Percentiles rank a stretch among this genome's conserved stretches.
phyloP scores from a whole-genome alignment of 1,140 invertebrate species.

The Bombus affinis region DNA sequence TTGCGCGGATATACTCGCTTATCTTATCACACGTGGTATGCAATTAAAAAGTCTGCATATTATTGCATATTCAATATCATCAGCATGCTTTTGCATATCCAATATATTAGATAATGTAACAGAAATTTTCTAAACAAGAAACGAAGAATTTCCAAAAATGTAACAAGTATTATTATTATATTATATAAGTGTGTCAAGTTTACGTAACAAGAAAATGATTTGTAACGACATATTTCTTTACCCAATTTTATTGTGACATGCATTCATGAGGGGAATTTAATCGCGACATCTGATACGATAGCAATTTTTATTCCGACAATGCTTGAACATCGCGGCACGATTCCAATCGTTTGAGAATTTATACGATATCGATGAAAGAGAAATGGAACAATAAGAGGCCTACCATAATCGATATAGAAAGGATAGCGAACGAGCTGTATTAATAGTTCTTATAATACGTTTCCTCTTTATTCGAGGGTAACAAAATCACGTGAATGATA shows the following conservation, averaged over 20 bases:
- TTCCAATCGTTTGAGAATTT: constrained; percentile 65
- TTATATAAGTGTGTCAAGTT: neutral
- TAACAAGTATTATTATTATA: no score
- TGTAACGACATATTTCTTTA: neutral
- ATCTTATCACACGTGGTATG: no score
- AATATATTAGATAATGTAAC: no score
- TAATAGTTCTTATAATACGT: constrained; percentile 16
- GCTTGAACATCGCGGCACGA: neutral
- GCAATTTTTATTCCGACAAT: neutral
- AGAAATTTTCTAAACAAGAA: no score
- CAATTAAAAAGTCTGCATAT: no score
- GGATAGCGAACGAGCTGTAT: constrained; percentile 44
- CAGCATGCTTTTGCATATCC: no score
- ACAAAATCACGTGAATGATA: neutral
- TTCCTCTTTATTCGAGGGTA: constrained; percentile 9
- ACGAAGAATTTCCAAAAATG: no score
- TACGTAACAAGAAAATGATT: neutral
- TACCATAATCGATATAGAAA: constrained; percentile 28
- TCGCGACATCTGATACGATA: neutral
- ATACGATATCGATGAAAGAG: constrained; percentile 60
- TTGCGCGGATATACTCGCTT: neutral
- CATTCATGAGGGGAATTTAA: neutral
- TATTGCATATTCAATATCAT: no score
- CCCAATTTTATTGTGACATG: neutral
- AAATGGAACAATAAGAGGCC: constrained; percentile 29